Percentiles rank a stretch among this genome's conserved stretches.
These are phyloP conservation scores for human (Homo sapiens) DNA, from an alignment of 2,113 vertebrate genomes.

Conservation along the genomic window GRCh38 chrX:152809501-152810000, in stretches of 20 bases:
- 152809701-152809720: neutral
- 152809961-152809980: constrained; percentile 31
- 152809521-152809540: neutral
- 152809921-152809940: constrained; percentile 37
- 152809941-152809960: neutral
- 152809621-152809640: neutral
- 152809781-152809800: neutral
- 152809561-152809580: neutral
- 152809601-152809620: neutral
- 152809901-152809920: constrained; percentile 27
- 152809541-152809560: constrained; percentile 25
- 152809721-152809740: neutral
- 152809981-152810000: neutral
- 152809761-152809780: neutral
- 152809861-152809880: neutral
- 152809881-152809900: neutral
- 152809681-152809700: neutral
- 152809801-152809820: neutral
- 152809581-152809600: neutral
- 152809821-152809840: neutral
- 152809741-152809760: neutral
- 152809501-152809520: neutral
- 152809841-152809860: neutral
- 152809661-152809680: neutral
- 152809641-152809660: neutral